A percentile compares a stretch with the other conserved stretches of the same genome.
phyloP scores from a whole-genome alignment of 2,888 invertebrate genomes.

The Rhingia campestris region DNA sequence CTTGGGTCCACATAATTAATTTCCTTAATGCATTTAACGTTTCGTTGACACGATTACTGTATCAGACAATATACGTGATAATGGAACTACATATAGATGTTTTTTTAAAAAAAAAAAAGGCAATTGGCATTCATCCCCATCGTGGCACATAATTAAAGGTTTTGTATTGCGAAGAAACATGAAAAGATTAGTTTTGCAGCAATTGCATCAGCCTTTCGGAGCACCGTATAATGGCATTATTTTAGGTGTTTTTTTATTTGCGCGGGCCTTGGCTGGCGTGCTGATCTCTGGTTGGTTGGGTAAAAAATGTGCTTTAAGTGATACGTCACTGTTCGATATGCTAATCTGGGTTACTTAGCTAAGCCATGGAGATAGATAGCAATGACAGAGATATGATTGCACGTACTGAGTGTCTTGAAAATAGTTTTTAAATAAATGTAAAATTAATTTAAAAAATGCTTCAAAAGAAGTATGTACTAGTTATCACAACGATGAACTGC shows the following conservation, averaged over 20 bases:
- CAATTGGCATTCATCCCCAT: slow-evolving; percentile 9
- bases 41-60: neutral
- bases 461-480: too few relatives aligned
- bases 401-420: neutral
- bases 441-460: neutral
- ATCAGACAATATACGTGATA: neutral
- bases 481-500: too few relatives aligned
- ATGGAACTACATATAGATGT: neutral
- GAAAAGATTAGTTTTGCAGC: neutral
- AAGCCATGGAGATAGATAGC: neutral
- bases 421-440: neutral
- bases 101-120: neutral
- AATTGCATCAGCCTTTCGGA: slow-evolving; percentile 36
- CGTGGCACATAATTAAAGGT: neutral
- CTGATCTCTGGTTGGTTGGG: neutral
- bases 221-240: neutral
- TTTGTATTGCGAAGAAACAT: neutral
- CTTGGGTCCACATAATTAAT: slow-evolving; percentile 13
- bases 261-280: neutral
- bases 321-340: neutral
- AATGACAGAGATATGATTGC: neutral
- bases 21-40: neutral
- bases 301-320: neutral
- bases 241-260: neutral
- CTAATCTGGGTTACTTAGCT: neutral